Base-by-base conservation (phyloP, 2,888 invertebrate genomes). In the Homarus gammarus region DNA sequence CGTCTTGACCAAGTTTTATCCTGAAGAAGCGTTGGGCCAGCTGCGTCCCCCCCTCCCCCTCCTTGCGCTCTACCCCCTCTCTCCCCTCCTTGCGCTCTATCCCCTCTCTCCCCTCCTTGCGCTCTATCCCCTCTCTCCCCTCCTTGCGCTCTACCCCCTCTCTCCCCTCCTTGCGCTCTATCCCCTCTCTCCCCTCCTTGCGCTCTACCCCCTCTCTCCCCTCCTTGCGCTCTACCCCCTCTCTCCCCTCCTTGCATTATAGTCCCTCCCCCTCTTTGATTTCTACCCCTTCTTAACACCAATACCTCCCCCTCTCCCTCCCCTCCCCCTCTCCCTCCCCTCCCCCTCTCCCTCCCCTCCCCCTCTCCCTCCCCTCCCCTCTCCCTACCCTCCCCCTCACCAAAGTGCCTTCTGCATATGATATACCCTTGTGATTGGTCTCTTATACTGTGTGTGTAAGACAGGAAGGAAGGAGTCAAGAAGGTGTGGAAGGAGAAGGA, bases 131-230 rank as follows among this genome's bases (percentile, higher is more conserved):
- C 64, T 64, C 44, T 51, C 75, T 75, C 44, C 27, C 75, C 18
- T 27, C 27, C 75, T 44, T 18, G 31, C 73, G 44, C 79, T 56
- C 56, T 33, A 27, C 18, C 83, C 70, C 83, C 44, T n/a, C 44
- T 49, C 33, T 33, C 27, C n/a, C 22, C 44, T 49, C 70, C 31
- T n/a, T 44, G 31, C 40, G 38, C 31, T 31, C n/a, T 44, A 31
- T 22, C 44, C 40, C 40, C 33, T 33, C n/a, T 31, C 44, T 31
- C 33, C 27, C 27, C 51, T 61, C 49, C 5, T 18, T 36, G 31
- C 44, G 22, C 22, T 49, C 38, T 31, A 12, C 6, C 18, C n/a
- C 31, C 27, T 33, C 51, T 5, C 31, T n/a, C 18, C n/a, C 40
- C 27, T 15, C n/a, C 27, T 22, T n/a, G 6, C 51, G 22, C 73